Evolutionary conservation across 2,888 invertebrate genomes (phyloP).

Genomic region (Sarcophaga rosellei): DNA sequence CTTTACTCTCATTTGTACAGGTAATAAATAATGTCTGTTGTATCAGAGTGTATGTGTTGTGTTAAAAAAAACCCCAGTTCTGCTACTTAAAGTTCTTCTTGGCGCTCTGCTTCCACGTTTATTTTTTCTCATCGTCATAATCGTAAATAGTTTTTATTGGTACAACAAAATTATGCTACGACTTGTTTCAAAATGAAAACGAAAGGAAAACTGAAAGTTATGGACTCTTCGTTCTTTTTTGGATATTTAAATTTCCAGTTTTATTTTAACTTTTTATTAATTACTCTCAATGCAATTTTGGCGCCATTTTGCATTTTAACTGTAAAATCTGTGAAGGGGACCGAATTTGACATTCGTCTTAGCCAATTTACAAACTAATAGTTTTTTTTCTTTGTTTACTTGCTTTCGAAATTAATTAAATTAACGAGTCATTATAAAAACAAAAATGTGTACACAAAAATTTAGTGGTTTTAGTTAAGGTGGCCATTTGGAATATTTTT

Average conservation of each 20-base stretch:
- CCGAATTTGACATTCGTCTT: no score
- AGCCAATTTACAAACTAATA: no score
- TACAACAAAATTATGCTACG: conserved; percentile 67
- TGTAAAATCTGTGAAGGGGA: no score
- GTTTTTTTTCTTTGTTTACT: no score
- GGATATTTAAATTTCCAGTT: neutral
- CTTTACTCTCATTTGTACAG: neutral
- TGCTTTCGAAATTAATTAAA: no score
- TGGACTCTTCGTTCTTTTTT: conserved; percentile 59
- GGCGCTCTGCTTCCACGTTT: neutral
- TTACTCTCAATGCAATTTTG: conserved; percentile 45
- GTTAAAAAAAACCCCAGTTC: conserved; percentile 9
- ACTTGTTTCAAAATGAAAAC: conserved; percentile 65
- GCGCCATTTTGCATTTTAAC: conserved; percentile 25
- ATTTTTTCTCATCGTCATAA: conserved; percentile 46
- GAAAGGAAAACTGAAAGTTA: conserved; percentile 68
- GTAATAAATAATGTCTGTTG: neutral
- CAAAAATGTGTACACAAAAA: neutral
- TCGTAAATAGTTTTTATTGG: conserved; percentile 71
- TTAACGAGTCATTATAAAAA: no score
- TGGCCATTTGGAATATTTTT: neutral
- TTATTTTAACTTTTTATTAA: neutral
- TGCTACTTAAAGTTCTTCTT: neutral
- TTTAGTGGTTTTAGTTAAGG: neutral
- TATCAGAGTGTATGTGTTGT: neutral